Percentiles rank a stretch among this genome's conserved stretches.
Conservation (phyloP, 2,888 invertebrate species). For the Endotricha flammealis region DNA sequence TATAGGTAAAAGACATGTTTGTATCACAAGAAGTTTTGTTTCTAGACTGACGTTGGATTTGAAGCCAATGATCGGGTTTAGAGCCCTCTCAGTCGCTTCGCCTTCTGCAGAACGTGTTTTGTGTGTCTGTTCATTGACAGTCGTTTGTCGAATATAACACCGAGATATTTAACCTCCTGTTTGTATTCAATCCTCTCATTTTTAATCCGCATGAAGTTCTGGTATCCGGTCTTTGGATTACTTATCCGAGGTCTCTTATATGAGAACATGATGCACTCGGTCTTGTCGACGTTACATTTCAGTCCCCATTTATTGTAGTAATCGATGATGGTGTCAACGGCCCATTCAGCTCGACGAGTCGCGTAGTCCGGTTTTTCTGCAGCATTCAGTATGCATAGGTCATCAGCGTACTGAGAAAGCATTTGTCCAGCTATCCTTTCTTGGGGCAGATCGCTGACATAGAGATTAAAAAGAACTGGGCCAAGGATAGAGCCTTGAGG, state of each 20-base stretch:
- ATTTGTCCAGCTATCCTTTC: not conserved
- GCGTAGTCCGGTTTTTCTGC: not conserved
- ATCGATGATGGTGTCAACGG: not conserved
- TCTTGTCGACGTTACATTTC: not conserved
- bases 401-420: not conserved
- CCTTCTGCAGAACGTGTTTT: not conserved
- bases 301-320: not conserved
- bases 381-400: not conserved
- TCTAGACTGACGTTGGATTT: not conserved
- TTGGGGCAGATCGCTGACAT: not conserved
- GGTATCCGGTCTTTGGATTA: not conserved
- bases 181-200: not conserved
- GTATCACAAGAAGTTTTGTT: not conserved
- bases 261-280: not conserved
- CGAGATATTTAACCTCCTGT: not conserved
- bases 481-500: not conserved
- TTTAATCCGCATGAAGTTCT: not conserved
- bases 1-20: not conserved
- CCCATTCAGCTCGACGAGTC: not conserved
- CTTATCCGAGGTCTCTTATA: not conserved
- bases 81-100: not conserved
- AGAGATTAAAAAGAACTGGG: not conserved
- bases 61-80: too few species aligned
- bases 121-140: not conserved
- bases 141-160: not conserved